Base-by-base conservation (phyloP, 2,113 vertebrate genomes). In the Rafetus swinhoei region DNA sequence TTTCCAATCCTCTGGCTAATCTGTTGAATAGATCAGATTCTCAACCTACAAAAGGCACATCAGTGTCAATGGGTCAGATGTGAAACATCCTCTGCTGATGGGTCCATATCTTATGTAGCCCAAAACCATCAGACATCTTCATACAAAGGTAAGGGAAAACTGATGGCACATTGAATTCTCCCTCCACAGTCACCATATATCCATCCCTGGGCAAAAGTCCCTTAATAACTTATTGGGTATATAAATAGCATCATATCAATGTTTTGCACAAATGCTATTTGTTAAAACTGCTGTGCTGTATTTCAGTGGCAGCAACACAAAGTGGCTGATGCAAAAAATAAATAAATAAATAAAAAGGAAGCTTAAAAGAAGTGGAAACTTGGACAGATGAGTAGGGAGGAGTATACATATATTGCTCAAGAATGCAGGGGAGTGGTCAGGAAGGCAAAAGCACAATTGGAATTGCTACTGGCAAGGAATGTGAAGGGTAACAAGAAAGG, bases 161-260 rank as follows among this genome's bases (percentile, higher is more conserved):
- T 24, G 19, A 25, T 53, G 83, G 89, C 79, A 74, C 0, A 0
- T 69, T 88, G 81, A 14, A 29, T 52, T 95, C 93, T 79, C 22
- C 84, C 56, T 91, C 81, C 50, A n/a, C 57, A 35, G 84, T 35
- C 18, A 80, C 32, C 27, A 59, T 81, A 29, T 86, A 95, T 56
- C 54, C 8, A 65, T 89, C 92, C 81, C 92, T 89, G 50, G 59
- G 4, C 2, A 6, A 92, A 81, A 74, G 86, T 84, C 81, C 81
- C 90, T 90, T 94, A 89, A 81, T 93, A 94, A 87, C 57, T 50
- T 55, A 92, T 4, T 89, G 90, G 87, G 87, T 90, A 81, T 81
- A 84, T 81, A 94, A 91, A 55, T 32, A 88, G 25, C 76, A 85
- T 84, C 83, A 93, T 92, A 62, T 76, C 81, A 57, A 35, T 53